Conservation (phyloP, 2,113 vertebrate species). For the Bos javanicus region DNA sequence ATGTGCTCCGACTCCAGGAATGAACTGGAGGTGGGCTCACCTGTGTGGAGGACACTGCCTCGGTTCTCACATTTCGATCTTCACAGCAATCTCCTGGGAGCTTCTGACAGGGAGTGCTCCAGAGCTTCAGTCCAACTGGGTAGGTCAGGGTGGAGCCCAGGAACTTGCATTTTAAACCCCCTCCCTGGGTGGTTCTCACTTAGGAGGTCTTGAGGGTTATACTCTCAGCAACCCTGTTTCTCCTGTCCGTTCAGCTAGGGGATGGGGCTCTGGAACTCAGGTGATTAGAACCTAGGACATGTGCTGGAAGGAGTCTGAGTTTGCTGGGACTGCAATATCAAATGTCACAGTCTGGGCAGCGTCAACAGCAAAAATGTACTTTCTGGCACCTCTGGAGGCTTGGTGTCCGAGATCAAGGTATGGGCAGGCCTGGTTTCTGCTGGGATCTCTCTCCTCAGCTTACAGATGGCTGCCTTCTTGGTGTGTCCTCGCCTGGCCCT, state of each 20-base stretch:
- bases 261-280: accelerated
- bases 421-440: neutral
- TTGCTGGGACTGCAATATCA: neutral
- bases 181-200: neutral
- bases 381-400: neutral
- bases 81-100: no score
- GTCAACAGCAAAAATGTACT: neutral
- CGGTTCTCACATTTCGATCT: accelerated
- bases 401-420: no score
- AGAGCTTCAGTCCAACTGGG: no score
- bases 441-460: neutral
- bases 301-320: no score
- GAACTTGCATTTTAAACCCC: neutral
- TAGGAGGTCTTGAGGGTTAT: no score
- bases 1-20: neutral
- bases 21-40: no score
- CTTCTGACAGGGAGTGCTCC: neutral
- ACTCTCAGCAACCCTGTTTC: neutral
- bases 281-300: neutral
- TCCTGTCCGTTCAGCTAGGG: neutral
- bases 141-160: neutral
- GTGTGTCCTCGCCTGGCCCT: neutral
- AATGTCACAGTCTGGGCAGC: neutral
- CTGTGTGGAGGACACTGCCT: accelerated
- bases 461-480: accelerated